These are phyloP conservation scores for Poeciliopsis occidentalis DNA, from an alignment of 2,113 vertebrate species.

Conservation along the genomic window DNA sequence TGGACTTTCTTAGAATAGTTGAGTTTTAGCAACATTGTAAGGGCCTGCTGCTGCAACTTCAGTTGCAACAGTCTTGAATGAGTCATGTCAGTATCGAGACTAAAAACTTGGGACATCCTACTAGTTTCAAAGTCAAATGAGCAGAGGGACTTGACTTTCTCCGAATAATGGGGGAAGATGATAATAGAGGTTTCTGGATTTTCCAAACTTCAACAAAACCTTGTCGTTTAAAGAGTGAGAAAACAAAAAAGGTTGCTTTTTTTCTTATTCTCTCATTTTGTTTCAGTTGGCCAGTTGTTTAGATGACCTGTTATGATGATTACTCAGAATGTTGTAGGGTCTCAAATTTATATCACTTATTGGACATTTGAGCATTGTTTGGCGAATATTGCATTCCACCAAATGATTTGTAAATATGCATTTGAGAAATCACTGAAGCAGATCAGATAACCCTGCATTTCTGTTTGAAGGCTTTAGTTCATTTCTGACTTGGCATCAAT, in stretches of 20 bases:
- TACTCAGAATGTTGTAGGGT: neutral
- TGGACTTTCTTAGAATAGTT: neutral
- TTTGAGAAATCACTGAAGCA: neutral
- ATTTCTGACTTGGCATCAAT: neutral
- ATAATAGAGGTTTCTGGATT: neutral
- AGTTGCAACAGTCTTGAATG: neutral
- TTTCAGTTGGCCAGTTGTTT: neutral
- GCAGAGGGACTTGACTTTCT: neutral
- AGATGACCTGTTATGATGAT: neutral
- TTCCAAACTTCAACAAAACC: neutral
- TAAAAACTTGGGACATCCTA: neutral
- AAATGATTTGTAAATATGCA: neutral
- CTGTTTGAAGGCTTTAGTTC: neutral
- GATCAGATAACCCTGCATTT: neutral
- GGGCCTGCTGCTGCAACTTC: neutral
- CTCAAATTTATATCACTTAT: neutral
- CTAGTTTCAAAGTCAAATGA: neutral
- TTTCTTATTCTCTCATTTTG: neutral
- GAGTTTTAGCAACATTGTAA: neutral
- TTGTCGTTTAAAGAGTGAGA: neutral
- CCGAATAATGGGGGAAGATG: neutral
- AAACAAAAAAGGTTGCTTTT: no score
- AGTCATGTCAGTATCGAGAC: neutral
- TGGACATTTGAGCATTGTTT: neutral
- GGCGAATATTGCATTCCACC: neutral